These are phyloP conservation scores for Drosophila repleta DNA, from an alignment of 1,140 invertebrate species.

Conservation along the genomic window DNA sequence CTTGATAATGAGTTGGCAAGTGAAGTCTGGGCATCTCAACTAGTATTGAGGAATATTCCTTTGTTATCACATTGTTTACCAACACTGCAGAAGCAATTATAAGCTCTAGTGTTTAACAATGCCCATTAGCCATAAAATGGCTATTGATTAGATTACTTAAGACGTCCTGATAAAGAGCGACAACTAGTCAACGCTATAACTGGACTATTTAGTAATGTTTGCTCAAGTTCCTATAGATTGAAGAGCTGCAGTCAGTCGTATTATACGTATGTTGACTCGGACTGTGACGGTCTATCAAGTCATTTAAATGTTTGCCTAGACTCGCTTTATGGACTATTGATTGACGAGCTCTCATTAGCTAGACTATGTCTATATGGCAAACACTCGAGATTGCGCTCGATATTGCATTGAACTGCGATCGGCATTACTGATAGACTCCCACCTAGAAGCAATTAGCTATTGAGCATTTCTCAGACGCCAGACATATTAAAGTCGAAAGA, in stretches of 20 bases:
- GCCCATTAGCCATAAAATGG: too few species aligned
- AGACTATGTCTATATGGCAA: not conserved
- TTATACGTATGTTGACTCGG: not conserved
- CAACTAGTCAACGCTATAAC: conserved; percentile 2
- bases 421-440: conserved; percentile 8
- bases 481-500: conserved; percentile 9
- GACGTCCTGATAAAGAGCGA: not conserved
- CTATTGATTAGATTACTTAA: not conserved
- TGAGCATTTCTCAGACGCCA: not conserved
- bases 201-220: conserved; percentile 2
- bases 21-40: not conserved
- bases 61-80: not conserved
- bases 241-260: not conserved
- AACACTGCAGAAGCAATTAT: not conserved
- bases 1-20: not conserved
- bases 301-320: not conserved
- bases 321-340: not conserved
- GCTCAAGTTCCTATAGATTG: not conserved
- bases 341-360: conserved; percentile 1
- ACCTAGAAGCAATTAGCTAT: not conserved
- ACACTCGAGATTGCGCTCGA: not conserved
- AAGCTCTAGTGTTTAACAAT: too few species aligned
- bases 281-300: not conserved
- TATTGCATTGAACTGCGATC: not conserved
- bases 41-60: too few species aligned